A percentile compares a stretch with the other conserved stretches of the same genome.
Evolutionary conservation across 2,797 vertebrate species (phyloP).

Genomic region (Betta splendens): DNA sequence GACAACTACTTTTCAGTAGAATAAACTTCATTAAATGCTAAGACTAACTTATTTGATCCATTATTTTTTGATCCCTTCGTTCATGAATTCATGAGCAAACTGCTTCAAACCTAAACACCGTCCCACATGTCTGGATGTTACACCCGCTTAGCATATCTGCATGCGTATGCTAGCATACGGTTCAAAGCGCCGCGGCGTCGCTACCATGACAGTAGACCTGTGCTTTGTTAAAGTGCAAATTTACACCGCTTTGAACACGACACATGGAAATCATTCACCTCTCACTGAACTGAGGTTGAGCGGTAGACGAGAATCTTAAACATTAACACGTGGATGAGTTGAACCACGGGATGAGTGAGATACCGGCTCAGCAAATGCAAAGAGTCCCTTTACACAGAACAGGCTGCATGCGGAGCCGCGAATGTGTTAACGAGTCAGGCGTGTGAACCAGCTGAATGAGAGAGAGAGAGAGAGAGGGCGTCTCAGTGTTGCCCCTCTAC

Average conservation of each 20-base stretch:
- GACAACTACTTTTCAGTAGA: no score
- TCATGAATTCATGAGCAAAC: no score
- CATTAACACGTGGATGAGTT: background rate
- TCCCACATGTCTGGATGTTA: no score
- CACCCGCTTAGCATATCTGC: no score
- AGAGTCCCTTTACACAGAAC: background rate
- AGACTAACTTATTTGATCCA: no score
- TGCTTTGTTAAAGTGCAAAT: background rate
- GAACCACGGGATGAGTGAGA: background rate
- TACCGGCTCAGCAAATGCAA: background rate
- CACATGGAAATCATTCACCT: background rate
- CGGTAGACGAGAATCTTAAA: background rate
- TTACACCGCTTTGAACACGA: background rate
- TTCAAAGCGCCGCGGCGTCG: background rate
- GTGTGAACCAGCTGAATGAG: slow-evolving; percentile 22
- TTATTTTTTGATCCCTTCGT: no score
- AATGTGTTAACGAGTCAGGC: slow-evolving; percentile 17
- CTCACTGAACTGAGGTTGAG: background rate
- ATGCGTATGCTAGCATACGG: background rate
- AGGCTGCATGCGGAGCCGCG: slow-evolving; percentile 1
- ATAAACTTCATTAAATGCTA: no score
- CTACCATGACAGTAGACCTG: background rate
- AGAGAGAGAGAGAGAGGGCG: background rate
- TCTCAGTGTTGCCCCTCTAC: slow-evolving; percentile 51
- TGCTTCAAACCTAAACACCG: no score